Evolutionary conservation across 2,888 invertebrate species (phyloP).

Genomic region (Bellardia bayeri): DNA sequence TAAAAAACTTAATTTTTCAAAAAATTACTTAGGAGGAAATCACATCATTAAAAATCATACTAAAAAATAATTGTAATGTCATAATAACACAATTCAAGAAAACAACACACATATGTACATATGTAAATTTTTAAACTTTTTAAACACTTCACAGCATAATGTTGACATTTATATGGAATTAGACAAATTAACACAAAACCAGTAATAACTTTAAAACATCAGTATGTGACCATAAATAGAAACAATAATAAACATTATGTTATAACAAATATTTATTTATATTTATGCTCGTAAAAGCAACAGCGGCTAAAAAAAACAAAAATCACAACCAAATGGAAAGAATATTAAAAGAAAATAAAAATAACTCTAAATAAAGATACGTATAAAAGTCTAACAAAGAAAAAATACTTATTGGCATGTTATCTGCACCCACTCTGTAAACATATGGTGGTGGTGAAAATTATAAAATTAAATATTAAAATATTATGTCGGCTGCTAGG

Average conservation of each 20-base stretch:
- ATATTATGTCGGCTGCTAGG: constrained; percentile 3
- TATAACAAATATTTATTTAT: constrained; percentile 38
- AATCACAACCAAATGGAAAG: constrained; percentile 39
- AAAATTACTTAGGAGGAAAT: too few relatives aligned
- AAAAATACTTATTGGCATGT: constrained; percentile 8
- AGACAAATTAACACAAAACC: constrained; percentile 18
- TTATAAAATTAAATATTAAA: constrained; percentile 17
- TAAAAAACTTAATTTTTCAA: too few relatives aligned
- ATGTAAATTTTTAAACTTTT: background rate
- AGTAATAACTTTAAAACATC: constrained; percentile 25
- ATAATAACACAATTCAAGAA: background rate
- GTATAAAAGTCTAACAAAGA: constrained; percentile 1
- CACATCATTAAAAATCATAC: too few relatives aligned
- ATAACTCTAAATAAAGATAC: constrained; percentile 23
- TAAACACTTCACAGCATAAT: background rate
- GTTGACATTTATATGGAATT: constrained; percentile 5
- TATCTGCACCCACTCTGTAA: constrained; percentile 44
- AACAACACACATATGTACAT: background rate
- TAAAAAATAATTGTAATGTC: too few relatives aligned
- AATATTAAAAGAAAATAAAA: constrained; percentile 3
- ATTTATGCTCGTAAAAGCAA: constrained; percentile 29
- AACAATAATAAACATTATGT: background rate
- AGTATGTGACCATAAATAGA: constrained; percentile 36
- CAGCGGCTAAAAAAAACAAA: constrained; percentile 19
- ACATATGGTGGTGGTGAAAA: constrained; percentile 38